phyloP scores from a whole-genome alignment of 2,113 vertebrate species.

The Pterocles gutturalis region DNA sequence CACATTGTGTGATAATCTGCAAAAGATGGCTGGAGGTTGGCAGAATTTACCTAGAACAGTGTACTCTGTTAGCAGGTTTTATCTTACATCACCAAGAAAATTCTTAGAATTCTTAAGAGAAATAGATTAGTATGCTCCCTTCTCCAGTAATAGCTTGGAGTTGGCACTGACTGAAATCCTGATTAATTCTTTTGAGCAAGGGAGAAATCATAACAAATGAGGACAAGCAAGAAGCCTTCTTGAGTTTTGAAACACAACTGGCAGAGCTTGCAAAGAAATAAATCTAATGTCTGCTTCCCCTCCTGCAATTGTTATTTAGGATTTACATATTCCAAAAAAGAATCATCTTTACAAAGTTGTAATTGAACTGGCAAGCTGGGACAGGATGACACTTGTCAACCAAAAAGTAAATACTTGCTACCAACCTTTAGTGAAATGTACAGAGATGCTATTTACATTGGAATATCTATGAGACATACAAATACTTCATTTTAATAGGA shows the following conservation, averaged over 20 bases:
- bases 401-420: neutral
- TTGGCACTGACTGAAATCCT: neutral
- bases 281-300: neutral
- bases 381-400: neutral
- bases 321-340: neutral
- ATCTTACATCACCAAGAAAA: neutral
- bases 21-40: neutral
- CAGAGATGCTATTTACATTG: neutral
- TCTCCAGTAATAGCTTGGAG: neutral
- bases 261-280: neutral
- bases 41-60: neutral
- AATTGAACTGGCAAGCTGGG: neutral
- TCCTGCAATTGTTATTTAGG: accelerated
- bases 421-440: neutral
- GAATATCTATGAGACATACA: neutral
- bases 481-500: neutral
- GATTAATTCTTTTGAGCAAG: neutral
- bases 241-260: neutral
- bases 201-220: neutral
- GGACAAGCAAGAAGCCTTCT: neutral
- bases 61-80: neutral
- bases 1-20: neutral
- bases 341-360: neutral
- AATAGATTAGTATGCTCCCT: neutral
- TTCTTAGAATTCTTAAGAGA: neutral